Evolutionary conservation across 2,113 vertebrate genomes (phyloP).

Genomic region (Sturnus vulgaris): DNA sequence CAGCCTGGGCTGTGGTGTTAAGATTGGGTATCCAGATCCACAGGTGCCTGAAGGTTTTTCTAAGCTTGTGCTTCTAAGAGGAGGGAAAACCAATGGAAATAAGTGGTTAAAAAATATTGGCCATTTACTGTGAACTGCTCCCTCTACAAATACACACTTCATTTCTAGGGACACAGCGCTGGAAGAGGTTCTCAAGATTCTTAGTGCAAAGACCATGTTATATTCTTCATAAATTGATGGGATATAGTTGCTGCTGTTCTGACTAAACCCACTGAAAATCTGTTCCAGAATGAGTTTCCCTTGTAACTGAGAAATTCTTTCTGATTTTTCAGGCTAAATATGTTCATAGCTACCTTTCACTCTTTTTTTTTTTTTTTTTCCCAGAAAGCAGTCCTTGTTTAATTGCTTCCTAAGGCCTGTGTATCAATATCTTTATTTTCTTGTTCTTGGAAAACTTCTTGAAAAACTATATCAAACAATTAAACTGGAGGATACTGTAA

Average conservation of each 20-base stretch:
- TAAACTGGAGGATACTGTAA: not conserved
- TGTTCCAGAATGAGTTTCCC: not conserved
- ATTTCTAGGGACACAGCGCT: not conserved
- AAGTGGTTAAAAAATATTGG: not conserved
- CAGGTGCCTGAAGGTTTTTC: not conserved
- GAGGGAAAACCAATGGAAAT: not conserved
- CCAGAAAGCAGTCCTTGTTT: not conserved
- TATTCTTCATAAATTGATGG: not conserved
- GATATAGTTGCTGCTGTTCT: not conserved
- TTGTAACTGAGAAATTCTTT: not conserved
- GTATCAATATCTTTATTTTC: not conserved
- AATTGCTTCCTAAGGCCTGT: not conserved
- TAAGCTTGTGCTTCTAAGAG: not conserved
- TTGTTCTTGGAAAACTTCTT: not conserved
- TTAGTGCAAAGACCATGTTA: not conserved
- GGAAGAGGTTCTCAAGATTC: not conserved
- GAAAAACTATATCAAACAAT: not conserved
- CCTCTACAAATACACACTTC: not conserved
- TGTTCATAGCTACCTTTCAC: not conserved
- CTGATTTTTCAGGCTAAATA: not conserved
- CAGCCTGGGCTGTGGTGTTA: not conserved
- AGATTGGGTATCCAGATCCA: not conserved
- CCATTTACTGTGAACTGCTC: not conserved
- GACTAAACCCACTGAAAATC: not conserved
- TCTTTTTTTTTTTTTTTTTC: not conserved